These are phyloP conservation scores for Hypsibius dujardini DNA, from an alignment of 1,140 invertebrate genomes.

Conservation along the genomic window DNA sequence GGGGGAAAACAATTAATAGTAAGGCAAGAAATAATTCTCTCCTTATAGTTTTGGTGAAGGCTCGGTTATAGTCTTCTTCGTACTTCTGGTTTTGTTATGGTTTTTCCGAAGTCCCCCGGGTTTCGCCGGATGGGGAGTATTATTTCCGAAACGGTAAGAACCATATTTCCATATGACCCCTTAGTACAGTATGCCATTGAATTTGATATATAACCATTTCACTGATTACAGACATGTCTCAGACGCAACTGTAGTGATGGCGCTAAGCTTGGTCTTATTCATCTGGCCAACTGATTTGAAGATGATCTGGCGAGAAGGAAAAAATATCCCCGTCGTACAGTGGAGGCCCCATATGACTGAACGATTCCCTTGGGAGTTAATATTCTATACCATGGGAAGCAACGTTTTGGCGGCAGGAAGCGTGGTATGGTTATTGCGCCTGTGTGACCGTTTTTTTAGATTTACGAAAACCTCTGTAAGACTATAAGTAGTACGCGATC, in stretches of 20 bases:
- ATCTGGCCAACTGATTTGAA: neutral
- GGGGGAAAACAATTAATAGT: too few relatives aligned
- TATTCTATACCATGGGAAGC: neutral
- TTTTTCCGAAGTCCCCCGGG: neutral
- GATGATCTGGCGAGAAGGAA: neutral
- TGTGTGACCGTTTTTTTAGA: too few relatives aligned
- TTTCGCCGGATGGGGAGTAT: neutral
- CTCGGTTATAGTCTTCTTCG: neutral
- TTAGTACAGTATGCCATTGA: neutral
- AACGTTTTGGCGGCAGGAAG: neutral
- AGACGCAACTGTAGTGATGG: neutral
- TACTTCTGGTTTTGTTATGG: conserved; percentile 6
- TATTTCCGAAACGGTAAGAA: neutral
- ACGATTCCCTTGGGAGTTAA: conserved; percentile 8
- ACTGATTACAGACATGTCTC: neutral
- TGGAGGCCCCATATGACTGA: neutral
- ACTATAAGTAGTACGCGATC: too few relatives aligned
- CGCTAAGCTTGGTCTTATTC: neutral
- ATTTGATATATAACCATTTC: neutral
- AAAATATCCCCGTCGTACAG: neutral
- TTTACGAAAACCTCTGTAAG: too few relatives aligned
- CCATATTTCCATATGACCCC: neutral
- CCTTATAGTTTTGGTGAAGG: conserved; percentile 10
- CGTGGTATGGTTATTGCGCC: neutral
- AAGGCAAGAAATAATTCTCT: neutral